These are phyloP conservation scores for Antrozous pallidus DNA, from an alignment of 2,797 vertebrate species.

Conservation along the genomic window DNA sequence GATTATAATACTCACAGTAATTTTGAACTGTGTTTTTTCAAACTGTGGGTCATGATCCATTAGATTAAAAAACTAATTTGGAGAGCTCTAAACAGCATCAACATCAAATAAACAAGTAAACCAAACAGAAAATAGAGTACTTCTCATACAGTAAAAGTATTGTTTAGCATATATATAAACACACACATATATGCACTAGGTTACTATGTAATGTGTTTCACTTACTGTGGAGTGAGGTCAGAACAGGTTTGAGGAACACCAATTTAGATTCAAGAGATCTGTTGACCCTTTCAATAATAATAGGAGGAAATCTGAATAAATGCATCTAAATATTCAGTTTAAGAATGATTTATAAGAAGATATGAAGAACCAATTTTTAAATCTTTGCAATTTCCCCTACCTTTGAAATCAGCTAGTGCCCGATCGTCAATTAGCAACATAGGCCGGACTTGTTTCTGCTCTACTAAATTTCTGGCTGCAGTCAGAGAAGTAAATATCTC, in stretches of 20 bases:
- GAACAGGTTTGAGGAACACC: neutral
- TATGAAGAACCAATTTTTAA: neutral
- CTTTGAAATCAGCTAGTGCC: conserved; percentile 92
- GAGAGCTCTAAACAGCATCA: neutral
- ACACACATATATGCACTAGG: neutral
- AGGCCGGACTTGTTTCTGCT: conserved; percentile 88
- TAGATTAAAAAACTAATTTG: conserved; percentile 12
- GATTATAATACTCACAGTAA: conserved; percentile 21
- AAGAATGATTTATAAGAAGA: neutral
- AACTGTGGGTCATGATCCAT: neutral
- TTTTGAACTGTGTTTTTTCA: neutral
- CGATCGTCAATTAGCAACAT: conserved; percentile 92
- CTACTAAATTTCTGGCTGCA: conserved; percentile 91
- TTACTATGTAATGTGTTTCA: neutral
- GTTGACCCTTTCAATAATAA: neutral
- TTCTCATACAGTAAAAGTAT: neutral
- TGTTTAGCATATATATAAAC: neutral
- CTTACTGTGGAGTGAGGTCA: neutral
- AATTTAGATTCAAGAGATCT: neutral
- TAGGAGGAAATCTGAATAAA: neutral
- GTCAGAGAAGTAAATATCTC: conserved; percentile 98
- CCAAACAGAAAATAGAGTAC: neutral
- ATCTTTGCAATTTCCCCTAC: conserved; percentile 76
- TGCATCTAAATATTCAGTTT: neutral
- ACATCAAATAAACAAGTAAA: conserved; percentile 11